A percentile compares a stretch with the other conserved stretches of the same genome.
These are phyloP conservation scores for Globodera ellingtonae DNA, from an alignment of 1,140 invertebrate species.

Conservation along the genomic window DNA sequence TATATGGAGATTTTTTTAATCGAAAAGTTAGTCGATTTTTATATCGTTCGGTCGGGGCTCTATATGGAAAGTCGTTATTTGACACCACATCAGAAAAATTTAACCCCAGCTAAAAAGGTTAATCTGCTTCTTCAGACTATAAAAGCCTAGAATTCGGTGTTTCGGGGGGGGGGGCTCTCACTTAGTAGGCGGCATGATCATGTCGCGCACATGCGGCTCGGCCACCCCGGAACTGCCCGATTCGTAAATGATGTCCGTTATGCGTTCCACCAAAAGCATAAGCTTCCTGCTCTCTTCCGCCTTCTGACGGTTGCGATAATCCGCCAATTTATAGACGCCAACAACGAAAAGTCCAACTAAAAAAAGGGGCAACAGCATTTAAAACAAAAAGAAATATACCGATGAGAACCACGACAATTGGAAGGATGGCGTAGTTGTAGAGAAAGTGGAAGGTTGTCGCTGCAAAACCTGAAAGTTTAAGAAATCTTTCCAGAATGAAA, in stretches of 20 bases:
- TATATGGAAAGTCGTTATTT: too few species aligned
- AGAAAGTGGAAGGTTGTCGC: constrained; percentile 39
- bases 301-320: constrained; percentile 30
- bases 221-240: constrained; percentile 45
- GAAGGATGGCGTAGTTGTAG: constrained; percentile 54
- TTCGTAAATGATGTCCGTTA: constrained; percentile 53
- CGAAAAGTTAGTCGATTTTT: too few species aligned
- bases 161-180: background rate
- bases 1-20: too few species aligned
- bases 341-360: constrained; percentile 40
- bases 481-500: too few species aligned
- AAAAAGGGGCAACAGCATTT: constrained; percentile 22
- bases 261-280: constrained; percentile 47
- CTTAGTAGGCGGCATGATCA: constrained; percentile 52
- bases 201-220: constrained; percentile 54
- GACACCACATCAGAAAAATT: too few species aligned
- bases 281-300: constrained; percentile 23
- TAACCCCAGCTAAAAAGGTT: too few species aligned
- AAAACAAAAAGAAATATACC: constrained; percentile 32
- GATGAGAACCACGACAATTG: constrained; percentile 28
- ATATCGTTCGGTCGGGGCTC: too few species aligned
- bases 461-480: constrained; percentile 40
- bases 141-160: background rate
- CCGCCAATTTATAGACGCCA: constrained; percentile 29
- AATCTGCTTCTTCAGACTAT: constrained; percentile 1